Conservation (phyloP, 1,140 invertebrate genomes). For the Arion vulgaris region DNA sequence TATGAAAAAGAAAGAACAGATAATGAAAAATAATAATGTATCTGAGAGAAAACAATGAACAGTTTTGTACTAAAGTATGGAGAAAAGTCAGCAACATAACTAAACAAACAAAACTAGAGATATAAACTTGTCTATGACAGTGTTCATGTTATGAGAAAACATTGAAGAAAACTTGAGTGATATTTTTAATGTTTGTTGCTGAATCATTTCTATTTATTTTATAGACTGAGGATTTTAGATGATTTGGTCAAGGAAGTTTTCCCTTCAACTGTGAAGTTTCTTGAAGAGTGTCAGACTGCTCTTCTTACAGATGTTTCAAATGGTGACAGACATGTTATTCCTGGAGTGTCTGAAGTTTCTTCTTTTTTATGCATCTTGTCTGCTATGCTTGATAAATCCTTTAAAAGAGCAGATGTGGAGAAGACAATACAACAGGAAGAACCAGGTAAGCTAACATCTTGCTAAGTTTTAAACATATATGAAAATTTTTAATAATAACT, state of each 20-base stretch:
- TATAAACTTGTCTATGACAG: too few species aligned
- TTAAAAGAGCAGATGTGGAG: constrained; percentile 62
- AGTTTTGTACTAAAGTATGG: too few species aligned
- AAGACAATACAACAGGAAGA: constrained; percentile 40
- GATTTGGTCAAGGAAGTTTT: constrained; percentile 63
- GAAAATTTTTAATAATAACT: too few species aligned
- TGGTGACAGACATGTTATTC: constrained; percentile 49
- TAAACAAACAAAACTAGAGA: too few species aligned
- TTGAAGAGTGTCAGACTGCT: constrained; percentile 57
- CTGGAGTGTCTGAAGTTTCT: constrained; percentile 65
- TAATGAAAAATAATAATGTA: too few species aligned
- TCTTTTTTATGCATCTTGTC: constrained; percentile 65
- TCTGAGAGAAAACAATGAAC: too few species aligned
- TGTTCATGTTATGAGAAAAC: too few species aligned
- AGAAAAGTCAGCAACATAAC: too few species aligned
- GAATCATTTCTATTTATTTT: constrained; percentile 41
- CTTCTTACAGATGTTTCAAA: constrained; percentile 52
- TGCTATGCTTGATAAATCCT: constrained; percentile 59
- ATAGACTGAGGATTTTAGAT: constrained; percentile 64
- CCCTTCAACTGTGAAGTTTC: constrained; percentile 64
- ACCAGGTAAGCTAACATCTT: constrained; percentile 4
- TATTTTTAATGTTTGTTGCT: too few species aligned
- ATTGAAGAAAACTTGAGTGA: too few species aligned
- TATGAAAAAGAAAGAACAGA: too few species aligned
- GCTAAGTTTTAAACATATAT: neutral